phyloP scores from a whole-genome alignment of 2,797 vertebrate genomes.

The Catostomus latipinnis region DNA sequence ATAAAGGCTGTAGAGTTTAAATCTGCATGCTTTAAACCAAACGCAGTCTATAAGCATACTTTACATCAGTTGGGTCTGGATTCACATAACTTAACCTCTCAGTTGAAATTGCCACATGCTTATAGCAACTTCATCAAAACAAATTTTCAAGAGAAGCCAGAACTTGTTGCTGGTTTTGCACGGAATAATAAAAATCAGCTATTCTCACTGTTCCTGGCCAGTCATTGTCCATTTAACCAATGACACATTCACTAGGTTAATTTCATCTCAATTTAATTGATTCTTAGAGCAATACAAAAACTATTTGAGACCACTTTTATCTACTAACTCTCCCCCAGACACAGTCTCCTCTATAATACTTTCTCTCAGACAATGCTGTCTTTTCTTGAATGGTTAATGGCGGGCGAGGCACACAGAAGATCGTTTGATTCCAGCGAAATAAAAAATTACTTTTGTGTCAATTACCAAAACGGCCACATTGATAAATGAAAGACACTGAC shows the following conservation, averaged over 20 bases:
- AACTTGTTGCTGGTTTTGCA: constrained; percentile 30
- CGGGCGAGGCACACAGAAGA: constrained; percentile 46
- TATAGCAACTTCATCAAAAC: constrained; percentile 37
- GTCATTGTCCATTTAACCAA: constrained; percentile 30
- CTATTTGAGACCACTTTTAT: constrained; percentile 48
- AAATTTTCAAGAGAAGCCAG: constrained; percentile 9
- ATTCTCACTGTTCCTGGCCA: constrained; percentile 8
- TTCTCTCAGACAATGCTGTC: constrained; percentile 42
- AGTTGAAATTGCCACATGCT: constrained; percentile 19
- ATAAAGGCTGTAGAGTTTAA: constrained; percentile 41
- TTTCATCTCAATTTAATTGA: constrained; percentile 42
- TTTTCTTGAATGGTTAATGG: constrained; percentile 51
- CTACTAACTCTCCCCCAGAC: constrained; percentile 35
- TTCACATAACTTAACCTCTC: constrained; percentile 18
- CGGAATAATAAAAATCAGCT: constrained; percentile 23
- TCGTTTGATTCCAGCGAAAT: constrained; percentile 55
- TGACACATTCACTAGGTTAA: constrained; percentile 38
- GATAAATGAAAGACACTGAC: constrained; percentile 59
- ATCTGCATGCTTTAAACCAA: constrained; percentile 46
- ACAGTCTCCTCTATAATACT: constrained; percentile 18
- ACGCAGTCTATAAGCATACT: constrained; percentile 4
- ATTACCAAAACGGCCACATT: constrained; percentile 54
- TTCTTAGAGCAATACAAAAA: constrained; percentile 39
- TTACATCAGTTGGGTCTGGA: constrained; percentile 13
- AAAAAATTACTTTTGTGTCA: constrained; percentile 57